These are phyloP conservation scores for Oenanthe oenanthe DNA, from an alignment of 2,113 vertebrate species.

Conservation along the genomic window DNA sequence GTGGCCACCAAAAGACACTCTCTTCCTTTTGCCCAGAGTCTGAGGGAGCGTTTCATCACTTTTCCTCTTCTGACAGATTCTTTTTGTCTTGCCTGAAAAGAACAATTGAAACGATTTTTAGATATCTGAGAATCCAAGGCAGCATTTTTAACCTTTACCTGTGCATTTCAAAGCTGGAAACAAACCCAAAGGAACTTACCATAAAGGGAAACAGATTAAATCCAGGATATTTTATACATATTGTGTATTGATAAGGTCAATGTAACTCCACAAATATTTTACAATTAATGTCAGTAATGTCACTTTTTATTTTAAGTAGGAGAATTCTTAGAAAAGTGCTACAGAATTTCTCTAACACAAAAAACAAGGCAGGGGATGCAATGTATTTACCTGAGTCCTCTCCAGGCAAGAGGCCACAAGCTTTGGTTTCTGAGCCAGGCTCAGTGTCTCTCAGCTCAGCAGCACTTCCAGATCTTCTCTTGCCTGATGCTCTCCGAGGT, in stretches of 20 bases:
- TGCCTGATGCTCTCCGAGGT: constrained; percentile 37
- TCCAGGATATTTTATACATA: background rate
- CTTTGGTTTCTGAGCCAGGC: background rate
- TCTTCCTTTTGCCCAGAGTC: constrained; percentile 77
- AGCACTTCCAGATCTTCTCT: background rate
- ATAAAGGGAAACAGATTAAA: background rate
- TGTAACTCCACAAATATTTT: background rate
- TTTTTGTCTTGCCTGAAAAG: background rate
- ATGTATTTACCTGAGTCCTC: constrained; percentile 18
- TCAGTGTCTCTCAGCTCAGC: background rate
- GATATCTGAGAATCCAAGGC: background rate
- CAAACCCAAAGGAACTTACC: background rate
- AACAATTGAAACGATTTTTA: background rate
- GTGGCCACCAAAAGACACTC: constrained; percentile 87
- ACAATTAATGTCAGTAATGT: background rate
- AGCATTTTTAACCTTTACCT: background rate
- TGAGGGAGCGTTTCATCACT: background rate
- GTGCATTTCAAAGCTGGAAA: background rate
- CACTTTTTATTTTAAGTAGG: rapidly evolving
- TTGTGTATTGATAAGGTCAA: background rate
- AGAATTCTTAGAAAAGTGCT: background rate
- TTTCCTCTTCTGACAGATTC: constrained; percentile 72
- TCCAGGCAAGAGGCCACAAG: background rate
- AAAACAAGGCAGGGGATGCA: background rate
- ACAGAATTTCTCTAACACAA: background rate